Evolutionary conservation across 2,113 vertebrate species (phyloP).

Genomic region (Saccopteryx leptura): DNA sequence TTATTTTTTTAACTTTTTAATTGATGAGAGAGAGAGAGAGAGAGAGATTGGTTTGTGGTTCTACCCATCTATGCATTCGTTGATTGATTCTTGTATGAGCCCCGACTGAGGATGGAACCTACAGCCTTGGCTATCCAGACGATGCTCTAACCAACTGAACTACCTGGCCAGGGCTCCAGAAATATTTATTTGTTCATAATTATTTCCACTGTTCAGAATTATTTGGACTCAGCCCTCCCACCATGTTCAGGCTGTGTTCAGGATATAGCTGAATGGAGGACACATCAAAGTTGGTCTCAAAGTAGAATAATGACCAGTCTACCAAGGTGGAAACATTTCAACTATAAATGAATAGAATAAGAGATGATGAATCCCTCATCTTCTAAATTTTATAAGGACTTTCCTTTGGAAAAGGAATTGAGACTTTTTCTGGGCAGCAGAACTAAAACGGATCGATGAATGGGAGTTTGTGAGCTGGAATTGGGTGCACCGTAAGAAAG

Average conservation of each 20-base stretch:
- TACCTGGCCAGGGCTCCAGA: too few relatives aligned
- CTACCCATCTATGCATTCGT: too few relatives aligned
- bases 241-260: background rate
- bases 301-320: background rate
- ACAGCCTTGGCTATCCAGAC: too few relatives aligned
- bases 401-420: slow-evolving; percentile 21
- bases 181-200: background rate
- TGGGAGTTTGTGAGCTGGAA: background rate
- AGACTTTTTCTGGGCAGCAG: background rate
- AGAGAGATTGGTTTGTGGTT: too few relatives aligned
- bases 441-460: background rate
- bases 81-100: too few relatives aligned
- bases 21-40: too few relatives aligned
- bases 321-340: background rate
- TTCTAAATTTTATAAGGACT: slow-evolving; percentile 8
- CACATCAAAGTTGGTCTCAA: background rate
- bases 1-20: too few relatives aligned
- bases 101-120: too few relatives aligned
- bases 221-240: background rate
- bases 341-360: background rate
- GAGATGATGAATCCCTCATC: background rate
- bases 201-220: background rate
- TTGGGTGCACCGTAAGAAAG: background rate
- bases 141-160: too few relatives aligned
- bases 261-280: background rate